Evolutionary conservation across 2,797 vertebrate genomes (phyloP).

Genomic region (Merluccius polli): DNA sequence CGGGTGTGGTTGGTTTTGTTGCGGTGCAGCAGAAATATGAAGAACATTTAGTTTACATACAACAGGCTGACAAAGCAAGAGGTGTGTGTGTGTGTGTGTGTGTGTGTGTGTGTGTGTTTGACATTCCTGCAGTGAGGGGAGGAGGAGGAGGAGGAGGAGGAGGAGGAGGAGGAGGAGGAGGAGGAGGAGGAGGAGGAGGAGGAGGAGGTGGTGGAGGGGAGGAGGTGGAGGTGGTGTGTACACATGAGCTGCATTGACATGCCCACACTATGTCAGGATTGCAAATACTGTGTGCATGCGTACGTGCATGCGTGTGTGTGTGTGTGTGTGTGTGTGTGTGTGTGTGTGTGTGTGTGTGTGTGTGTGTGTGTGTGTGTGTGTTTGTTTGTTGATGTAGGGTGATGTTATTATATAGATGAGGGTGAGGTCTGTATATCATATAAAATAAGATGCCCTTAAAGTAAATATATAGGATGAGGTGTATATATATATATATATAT

Average conservation of each 20-base stretch:
- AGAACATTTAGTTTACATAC: neutral
- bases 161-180: neutral
- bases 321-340: neutral
- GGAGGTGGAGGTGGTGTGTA: neutral
- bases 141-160: neutral
- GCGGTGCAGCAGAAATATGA: constrained; percentile 4
- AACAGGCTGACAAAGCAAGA: neutral
- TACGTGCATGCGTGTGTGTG: neutral
- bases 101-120: neutral
- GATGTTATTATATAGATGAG: neutral
- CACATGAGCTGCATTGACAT: constrained; percentile 3
- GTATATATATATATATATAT: neutral
- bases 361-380: neutral
- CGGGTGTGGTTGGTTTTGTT: neutral
- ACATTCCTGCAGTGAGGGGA: constrained; percentile 19
- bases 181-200: neutral
- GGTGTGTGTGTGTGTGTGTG: constrained; percentile 11
- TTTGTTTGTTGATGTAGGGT: neutral
- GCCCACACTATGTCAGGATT: neutral
- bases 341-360: neutral
- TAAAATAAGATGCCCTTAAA: neutral
- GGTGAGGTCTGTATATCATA: neutral
- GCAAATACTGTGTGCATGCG: neutral
- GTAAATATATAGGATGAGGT: neutral
- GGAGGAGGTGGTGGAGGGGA: no score